Evolutionary conservation across 2,888 invertebrate species (phyloP).

Genomic region (Merodon equestris): DNA sequence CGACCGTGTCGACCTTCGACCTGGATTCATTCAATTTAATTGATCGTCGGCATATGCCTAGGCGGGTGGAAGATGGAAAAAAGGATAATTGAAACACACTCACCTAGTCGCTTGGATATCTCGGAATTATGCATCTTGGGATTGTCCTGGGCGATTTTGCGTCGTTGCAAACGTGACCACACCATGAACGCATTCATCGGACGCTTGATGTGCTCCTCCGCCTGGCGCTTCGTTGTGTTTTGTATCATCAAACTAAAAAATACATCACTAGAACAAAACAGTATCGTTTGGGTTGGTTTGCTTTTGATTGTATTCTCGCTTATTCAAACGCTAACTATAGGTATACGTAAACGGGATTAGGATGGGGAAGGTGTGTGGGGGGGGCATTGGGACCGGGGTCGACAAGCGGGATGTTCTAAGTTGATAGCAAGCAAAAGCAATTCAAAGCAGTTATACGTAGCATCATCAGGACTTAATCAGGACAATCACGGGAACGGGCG

Average conservation of each 20-base stretch:
- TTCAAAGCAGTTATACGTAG: slow-evolving; percentile 39
- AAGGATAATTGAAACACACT: slow-evolving; percentile 75
- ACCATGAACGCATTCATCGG: slow-evolving; percentile 99
- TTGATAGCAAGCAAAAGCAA: slow-evolving; percentile 59
- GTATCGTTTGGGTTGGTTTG: slow-evolving; percentile 51
- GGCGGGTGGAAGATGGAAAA: background rate
- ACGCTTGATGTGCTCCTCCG: slow-evolving; percentile 94
- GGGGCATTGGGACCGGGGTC: too few species aligned
- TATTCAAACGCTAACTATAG: slow-evolving; percentile 35
- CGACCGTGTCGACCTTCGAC: background rate
- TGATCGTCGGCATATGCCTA: slow-evolving; percentile 48
- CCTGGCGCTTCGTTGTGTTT: slow-evolving; percentile 80
- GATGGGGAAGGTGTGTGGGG: too few species aligned
- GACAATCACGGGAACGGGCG: too few species aligned
- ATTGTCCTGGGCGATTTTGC: slow-evolving; percentile 98
- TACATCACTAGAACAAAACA: slow-evolving; percentile 75
- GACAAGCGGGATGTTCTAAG: too few species aligned
- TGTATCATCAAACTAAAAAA: slow-evolving; percentile 79
- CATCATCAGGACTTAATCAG: too few species aligned
- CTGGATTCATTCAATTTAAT: slow-evolving; percentile 21
- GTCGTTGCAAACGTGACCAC: slow-evolving; percentile 94
- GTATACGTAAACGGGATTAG: background rate
- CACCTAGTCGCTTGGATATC: slow-evolving; percentile 94
- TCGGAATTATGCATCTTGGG: slow-evolving; percentile 99
- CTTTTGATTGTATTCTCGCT: slow-evolving; percentile 47